Conservation (phyloP, 1,140 invertebrate species). For the Manduca sexta region DNA sequence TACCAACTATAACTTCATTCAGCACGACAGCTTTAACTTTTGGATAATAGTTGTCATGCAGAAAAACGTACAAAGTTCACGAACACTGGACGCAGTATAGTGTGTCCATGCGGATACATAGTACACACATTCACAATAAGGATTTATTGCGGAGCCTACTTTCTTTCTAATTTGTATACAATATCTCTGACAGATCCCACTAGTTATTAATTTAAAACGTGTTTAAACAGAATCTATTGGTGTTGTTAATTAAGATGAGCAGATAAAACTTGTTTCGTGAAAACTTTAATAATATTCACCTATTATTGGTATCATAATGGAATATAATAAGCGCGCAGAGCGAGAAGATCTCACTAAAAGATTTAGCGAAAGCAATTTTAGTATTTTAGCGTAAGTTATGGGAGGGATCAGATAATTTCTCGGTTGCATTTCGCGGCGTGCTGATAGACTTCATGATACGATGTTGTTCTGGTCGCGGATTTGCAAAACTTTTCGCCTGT, state of each 20-base stretch:
- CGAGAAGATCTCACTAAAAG: constrained; percentile 66
- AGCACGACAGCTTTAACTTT: constrained; percentile 14
- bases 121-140: too few relatives aligned
- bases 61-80: constrained; percentile 1
- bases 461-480: not conserved
- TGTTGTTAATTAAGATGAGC: constrained; percentile 25
- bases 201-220: constrained; percentile 2
- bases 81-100: too few relatives aligned
- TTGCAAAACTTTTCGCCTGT: not conserved
- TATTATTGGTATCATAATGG: constrained; percentile 64
- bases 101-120: too few relatives aligned
- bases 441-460: constrained; percentile 30
- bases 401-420: constrained; percentile 61
- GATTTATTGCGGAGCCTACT: not conserved
- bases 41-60: constrained; percentile 12
- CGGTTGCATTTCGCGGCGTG: constrained; percentile 50
- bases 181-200: not conserved
- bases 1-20: constrained; percentile 17
- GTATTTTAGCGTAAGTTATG: constrained; percentile 69
- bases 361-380: constrained; percentile 69
- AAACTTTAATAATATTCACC: constrained; percentile 63
- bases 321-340: constrained; percentile 64
- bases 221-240: constrained; percentile 2
- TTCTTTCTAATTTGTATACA: constrained; percentile 1
- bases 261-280: constrained; percentile 20